Evolutionary conservation across 2,113 vertebrate species (phyloP).

Genomic region (Grantiella picta): DNA sequence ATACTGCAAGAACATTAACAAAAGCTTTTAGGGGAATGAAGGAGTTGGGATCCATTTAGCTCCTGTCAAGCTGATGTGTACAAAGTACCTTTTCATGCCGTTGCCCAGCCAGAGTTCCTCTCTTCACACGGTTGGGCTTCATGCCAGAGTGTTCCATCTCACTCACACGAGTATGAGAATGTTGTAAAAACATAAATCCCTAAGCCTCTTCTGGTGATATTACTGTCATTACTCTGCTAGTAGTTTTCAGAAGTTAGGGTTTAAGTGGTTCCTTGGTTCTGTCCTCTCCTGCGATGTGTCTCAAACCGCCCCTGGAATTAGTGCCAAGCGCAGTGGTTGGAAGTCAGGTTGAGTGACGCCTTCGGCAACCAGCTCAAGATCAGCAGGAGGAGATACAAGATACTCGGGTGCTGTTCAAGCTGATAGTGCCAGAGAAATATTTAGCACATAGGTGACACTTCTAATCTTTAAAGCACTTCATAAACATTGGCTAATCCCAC

Average conservation of each 20-base stretch:
- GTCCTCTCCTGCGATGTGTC: neutral
- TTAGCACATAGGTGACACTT: constrained; percentile 52
- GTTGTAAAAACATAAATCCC: neutral
- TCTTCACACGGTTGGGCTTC: rapidly evolving
- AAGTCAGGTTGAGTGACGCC: neutral
- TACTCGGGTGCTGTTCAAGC: neutral
- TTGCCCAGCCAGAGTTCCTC: neutral
- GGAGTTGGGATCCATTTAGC: neutral
- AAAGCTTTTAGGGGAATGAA: neutral
- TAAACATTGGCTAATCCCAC: constrained; percentile 45
- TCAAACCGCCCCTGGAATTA: neutral
- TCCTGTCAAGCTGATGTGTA: neutral
- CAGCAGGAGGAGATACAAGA: constrained; percentile 10
- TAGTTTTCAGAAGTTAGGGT: neutral
- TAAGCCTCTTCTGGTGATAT: neutral
- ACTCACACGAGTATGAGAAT: rapidly evolving
- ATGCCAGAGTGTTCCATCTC: neutral
- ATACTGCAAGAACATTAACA: neutral
- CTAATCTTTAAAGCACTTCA: constrained; percentile 43
- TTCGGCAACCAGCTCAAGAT: neutral
- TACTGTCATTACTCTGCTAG: neutral
- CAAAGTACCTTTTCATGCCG: neutral
- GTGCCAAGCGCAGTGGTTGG: neutral
- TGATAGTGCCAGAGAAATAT: constrained; percentile 35
- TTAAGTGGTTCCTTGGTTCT: neutral